Conservation (phyloP, 2,113 vertebrate genomes). For the Crotalus horridus region DNA sequence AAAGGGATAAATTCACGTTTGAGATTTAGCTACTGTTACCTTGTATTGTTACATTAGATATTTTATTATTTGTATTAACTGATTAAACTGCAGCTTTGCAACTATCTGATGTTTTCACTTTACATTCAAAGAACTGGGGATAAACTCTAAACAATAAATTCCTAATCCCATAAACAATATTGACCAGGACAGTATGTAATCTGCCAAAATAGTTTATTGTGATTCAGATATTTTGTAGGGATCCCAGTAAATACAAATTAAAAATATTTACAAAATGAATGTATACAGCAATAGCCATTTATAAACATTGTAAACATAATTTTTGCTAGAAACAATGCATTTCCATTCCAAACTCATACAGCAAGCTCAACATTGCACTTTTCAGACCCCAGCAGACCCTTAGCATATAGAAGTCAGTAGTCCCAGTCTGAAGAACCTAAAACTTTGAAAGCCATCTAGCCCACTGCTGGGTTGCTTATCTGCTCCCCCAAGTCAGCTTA, state of each 20-base stretch:
- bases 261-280: conserved; percentile 72
- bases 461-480: not conserved
- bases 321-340: conserved; percentile 46
- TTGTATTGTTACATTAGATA: not conserved
- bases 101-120: not conserved
- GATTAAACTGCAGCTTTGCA: not conserved
- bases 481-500: not conserved
- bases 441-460: not conserved
- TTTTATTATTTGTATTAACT: not conserved
- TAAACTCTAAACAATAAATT: not conserved
- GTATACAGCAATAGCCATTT: conserved; percentile 58
- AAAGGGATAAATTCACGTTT: not conserved
- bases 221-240: conserved; percentile 61
- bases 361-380: not conserved
- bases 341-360: conserved; percentile 40
- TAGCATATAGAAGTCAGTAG: not conserved
- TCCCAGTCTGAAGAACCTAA: not conserved
- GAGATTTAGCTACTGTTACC: not conserved
- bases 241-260: conserved; percentile 73
- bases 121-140: not conserved
- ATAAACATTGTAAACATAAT: conserved; percentile 51
- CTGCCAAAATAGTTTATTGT: conserved; percentile 79
- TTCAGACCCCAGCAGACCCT: no score
- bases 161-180: not conserved
- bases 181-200: conserved; percentile 21